These are phyloP conservation scores for Alcis repandata DNA, from an alignment of 2,888 invertebrate genomes.

Conservation along the genomic window DNA sequence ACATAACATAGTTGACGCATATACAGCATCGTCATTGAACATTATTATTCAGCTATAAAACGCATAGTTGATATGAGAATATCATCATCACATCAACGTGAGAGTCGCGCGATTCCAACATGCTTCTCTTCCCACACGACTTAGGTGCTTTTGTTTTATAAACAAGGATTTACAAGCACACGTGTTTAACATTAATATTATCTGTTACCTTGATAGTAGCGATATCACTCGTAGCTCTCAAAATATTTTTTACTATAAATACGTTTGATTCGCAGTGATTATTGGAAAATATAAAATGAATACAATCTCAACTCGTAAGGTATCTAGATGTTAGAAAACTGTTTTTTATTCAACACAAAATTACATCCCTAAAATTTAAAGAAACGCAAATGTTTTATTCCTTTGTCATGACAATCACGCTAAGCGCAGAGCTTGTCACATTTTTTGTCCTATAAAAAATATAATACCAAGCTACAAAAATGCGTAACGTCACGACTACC, in stretches of 20 bases:
- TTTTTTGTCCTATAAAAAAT: constrained; percentile 13
- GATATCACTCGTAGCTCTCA: too few species aligned
- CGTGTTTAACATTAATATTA: not conserved
- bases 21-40: constrained; percentile 35
- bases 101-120: not conserved
- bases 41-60: constrained; percentile 30
- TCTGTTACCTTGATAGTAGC: too few species aligned
- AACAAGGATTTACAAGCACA: not conserved
- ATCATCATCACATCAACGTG: constrained; percentile 8
- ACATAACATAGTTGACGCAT: constrained; percentile 59
- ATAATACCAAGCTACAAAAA: constrained; percentile 45
- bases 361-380: not conserved
- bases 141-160: constrained; percentile 4
- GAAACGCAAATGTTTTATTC: not conserved
- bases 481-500: constrained; percentile 64
- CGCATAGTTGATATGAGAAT: constrained; percentile 26
- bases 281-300: not conserved
- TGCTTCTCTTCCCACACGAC: not conserved
- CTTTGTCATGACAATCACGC: constrained; percentile 5
- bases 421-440: constrained; percentile 4
- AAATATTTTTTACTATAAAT: too few species aligned
- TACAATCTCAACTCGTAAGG: not conserved
- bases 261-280: not conserved
- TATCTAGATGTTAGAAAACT: not conserved
- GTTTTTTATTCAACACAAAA: not conserved